phyloP scores from a whole-genome alignment of 2,113 vertebrate genomes.

The Osmerus eperlanus region DNA sequence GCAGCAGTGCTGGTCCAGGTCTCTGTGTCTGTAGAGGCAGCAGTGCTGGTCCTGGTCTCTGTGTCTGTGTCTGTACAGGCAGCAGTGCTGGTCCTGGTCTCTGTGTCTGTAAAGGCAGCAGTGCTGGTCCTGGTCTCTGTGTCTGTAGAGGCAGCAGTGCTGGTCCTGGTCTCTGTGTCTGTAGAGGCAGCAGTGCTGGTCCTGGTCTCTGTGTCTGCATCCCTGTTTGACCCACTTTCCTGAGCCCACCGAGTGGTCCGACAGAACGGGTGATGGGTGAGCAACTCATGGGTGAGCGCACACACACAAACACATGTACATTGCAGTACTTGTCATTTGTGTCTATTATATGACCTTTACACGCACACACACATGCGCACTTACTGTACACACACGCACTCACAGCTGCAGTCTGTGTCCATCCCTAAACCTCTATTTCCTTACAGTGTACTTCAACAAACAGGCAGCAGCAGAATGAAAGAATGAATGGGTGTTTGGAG shows the following conservation, averaged over 20 bases:
- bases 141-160: no score
- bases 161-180: not conserved
- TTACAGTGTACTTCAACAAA: not conserved
- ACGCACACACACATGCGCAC: not conserved
- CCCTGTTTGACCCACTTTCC: conserved; percentile 52
- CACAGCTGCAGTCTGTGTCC: not conserved
- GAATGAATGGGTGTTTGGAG: not conserved
- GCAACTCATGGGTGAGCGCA: not conserved
- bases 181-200: no score
- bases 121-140: not conserved
- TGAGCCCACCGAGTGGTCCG: conserved; percentile 14
- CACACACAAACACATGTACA: not conserved
- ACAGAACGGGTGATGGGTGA: conserved; percentile 11
- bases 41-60: not conserved
- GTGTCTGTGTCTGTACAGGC: not conserved
- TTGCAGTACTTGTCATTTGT: not conserved
- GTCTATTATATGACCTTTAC: not conserved
- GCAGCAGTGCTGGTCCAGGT: not conserved
- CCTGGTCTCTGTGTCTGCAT: conserved; percentile 3
- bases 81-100: not conserved
- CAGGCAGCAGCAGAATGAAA: not conserved
- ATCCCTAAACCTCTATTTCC: not conserved
- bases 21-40: not conserved
- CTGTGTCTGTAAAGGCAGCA: not conserved
- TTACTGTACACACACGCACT: not conserved